These are phyloP conservation scores for Apis mellifera DNA, from an alignment of 1,140 invertebrate genomes.

Conservation along the genomic window Amel_HAv3.1 CM009943.2:8938501-8939000, in stretches of 20 bases:
- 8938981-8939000: too few species aligned
- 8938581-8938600: conserved; percentile 45
- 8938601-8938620: neutral
- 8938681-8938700: conserved; percentile 65
- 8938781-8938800: neutral
- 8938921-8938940: neutral
- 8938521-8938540: neutral
- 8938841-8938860: neutral
- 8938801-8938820: conserved; percentile 19
- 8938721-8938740: conserved; percentile 45
- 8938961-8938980: too few species aligned
- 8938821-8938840: conserved; percentile 9
- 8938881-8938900: neutral
- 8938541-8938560: neutral
- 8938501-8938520: neutral
- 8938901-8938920: neutral
- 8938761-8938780: conserved; percentile 7
- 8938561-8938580: conserved; percentile 16
- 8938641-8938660: conserved; percentile 50
- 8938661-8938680: conserved; percentile 67
- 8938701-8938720: conserved; percentile 52
- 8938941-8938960: too few species aligned
- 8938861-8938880: neutral
- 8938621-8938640: conserved; percentile 29
- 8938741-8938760: conserved; percentile 44